Base-by-base conservation (phyloP, 2,888 invertebrate genomes). In the Kuschelorhynchus macadamiae region DNA sequence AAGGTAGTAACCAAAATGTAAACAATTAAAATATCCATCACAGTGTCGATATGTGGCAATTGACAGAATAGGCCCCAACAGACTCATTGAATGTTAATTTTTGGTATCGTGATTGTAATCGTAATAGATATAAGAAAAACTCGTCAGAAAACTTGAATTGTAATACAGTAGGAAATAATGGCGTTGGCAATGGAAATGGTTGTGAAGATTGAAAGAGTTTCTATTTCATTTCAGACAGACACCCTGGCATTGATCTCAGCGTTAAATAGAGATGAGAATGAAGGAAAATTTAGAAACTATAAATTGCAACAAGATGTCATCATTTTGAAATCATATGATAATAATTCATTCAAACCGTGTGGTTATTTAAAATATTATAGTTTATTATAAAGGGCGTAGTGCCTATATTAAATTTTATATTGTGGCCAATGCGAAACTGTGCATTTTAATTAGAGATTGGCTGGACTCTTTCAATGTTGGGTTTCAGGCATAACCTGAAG, bases 391-490 rank as follows among this genome's bases (percentile, higher is more conserved):
- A 16, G 36, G 36, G 2, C 21, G 33, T 11, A n/a, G 4, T 5
- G 44, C 33, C n/a, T 12, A 1, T 2, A 41, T 59, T 4, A 44
- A 53, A 3, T 42, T 59, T 5, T 57, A 50, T 41, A 52, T 65
- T 4, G 59, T 65, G 16, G n/a, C 14, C 30, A 18, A 39, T 7
- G 50, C 25, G 32, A 39, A 30, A n/a, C 17, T 50, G 2, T 42
- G 52, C 46, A 42, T 66, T n/a, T 18, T 66, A 25, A 55, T 52
- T 9, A 0, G 66, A 25, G 66, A 66, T 21, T 67, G 49, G 36
- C 17, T 55, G 21, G n/a, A 55, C 9, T 18, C 20, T 30, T 67
- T 53, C 18, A 21, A 17, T n/a, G 47, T 36, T 16, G 42, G 36
- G 20, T 18, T 67, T 1, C 21, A 44, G 14, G 9, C 49, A 20